These are phyloP conservation scores for Heliconius charithonia DNA, from an alignment of 2,888 invertebrate genomes.

Conservation along the genomic window DNA sequence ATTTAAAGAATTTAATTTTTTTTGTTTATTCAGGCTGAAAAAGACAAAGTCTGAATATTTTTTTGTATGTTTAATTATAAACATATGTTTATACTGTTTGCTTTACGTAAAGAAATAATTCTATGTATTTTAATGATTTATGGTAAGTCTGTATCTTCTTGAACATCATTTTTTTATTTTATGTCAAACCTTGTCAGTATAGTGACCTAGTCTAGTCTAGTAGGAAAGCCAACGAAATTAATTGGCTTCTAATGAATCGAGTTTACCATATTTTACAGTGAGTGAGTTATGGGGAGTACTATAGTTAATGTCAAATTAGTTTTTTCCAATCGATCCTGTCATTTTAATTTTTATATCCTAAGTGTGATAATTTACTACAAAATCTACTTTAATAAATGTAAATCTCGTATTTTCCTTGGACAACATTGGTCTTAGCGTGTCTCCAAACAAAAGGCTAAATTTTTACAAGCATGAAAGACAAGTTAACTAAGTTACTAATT, in stretches of 20 bases:
- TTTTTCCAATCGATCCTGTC: not conserved
- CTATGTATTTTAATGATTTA: too few species aligned
- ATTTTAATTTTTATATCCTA: not conserved
- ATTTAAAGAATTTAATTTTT: not conserved
- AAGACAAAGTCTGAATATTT: not conserved
- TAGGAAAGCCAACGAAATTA: too few species aligned
- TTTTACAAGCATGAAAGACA: conserved; percentile 66
- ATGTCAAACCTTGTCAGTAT: too few species aligned
- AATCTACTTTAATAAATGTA: not conserved
- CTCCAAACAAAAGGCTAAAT: conserved; percentile 62
- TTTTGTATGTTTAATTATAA: not conserved
- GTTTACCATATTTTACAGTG: not conserved
- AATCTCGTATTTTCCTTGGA: conserved; percentile 6
- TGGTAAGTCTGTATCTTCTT: too few species aligned
- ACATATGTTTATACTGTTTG: too few species aligned
- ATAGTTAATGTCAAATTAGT: not conserved
- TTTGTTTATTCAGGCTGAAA: conserved; percentile 5
- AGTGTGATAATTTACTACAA: not conserved
- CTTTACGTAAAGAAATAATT: too few species aligned
- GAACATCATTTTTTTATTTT: too few species aligned
- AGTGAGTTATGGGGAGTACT: not conserved
- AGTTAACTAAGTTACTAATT: conserved; percentile 61
- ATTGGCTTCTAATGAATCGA: not conserved
- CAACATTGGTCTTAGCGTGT: conserved; percentile 37
- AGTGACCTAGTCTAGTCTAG: too few species aligned